phyloP scores from a whole-genome alignment of 2,888 invertebrate genomes.

The Netelia inedita region DNA sequence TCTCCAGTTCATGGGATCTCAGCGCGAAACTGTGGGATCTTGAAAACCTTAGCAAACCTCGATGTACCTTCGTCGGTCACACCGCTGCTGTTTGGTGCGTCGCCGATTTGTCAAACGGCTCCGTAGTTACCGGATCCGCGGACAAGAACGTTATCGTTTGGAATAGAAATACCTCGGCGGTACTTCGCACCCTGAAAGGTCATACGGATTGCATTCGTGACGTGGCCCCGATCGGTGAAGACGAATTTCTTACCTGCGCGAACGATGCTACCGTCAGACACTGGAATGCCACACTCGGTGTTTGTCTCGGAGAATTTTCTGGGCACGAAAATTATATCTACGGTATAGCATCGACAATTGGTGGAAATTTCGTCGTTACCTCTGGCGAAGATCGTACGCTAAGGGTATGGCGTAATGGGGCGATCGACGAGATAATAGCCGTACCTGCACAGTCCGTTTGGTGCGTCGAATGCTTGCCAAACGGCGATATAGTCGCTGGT shows the following conservation, averaged over 20 bases:
- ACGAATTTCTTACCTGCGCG: constrained; percentile 94
- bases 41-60: constrained; percentile 84
- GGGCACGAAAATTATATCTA: constrained; percentile 97
- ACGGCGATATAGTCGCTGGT: constrained; percentile 96
- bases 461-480: constrained; percentile 92
- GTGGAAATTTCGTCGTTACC: constrained; percentile 90
- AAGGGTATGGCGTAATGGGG: constrained; percentile 91
- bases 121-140: constrained; percentile 94
- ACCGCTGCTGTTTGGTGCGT: constrained; percentile 95
- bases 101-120: constrained; percentile 86
- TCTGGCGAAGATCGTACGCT: constrained; percentile 96
- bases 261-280: constrained; percentile 96
- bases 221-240: constrained; percentile 89
- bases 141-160: constrained; percentile 96
- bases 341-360: constrained; percentile 83
- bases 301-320: constrained; percentile 91
- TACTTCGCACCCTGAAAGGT: constrained; percentile 86
- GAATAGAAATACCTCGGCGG: constrained; percentile 88
- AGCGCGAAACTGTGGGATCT: constrained; percentile 94
- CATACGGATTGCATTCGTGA: constrained; percentile 97
- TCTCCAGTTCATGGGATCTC: constrained; percentile 97
- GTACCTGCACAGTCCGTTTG: constrained; percentile 96
- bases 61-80: constrained; percentile 89
- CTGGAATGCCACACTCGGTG: constrained; percentile 92
- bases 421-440: constrained; percentile 89